Conservation (phyloP, 30 jellyfish, hydroid and myxozoan species). For the Cassiopea andromeda region DNA sequence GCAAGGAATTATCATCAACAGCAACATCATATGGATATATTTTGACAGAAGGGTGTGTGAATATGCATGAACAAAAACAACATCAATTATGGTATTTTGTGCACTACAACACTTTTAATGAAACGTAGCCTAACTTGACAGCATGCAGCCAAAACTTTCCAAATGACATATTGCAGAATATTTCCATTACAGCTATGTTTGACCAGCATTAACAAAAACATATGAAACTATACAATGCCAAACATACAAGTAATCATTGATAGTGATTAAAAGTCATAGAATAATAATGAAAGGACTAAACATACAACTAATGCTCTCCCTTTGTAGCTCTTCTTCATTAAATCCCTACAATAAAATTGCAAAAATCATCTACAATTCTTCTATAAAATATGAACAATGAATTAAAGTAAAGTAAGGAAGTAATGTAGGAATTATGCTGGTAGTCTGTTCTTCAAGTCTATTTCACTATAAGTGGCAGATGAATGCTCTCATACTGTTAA, state of each 20-base stretch:
- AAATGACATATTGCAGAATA: not conserved
- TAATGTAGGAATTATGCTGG: no score
- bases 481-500: no score
- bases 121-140: not conserved
- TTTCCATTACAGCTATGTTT: no score
- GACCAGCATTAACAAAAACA: not conserved
- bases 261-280: not conserved
- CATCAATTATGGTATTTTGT: no score
- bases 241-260: not conserved
- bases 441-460: no score
- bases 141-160: not conserved
- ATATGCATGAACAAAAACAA: no score
- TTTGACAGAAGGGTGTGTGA: no score
- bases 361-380: not conserved
- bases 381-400: not conserved
- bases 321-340: conserved; percentile 87
- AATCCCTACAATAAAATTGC: conserved; percentile 75
- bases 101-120: not conserved
- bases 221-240: not conserved
- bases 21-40: not conserved
- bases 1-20: not conserved
- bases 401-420: no score
- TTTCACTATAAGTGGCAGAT: no score
- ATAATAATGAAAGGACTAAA: not conserved
- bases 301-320: conserved; percentile 67